These are phyloP conservation scores for Huso huso DNA, from an alignment of 2,797 vertebrate genomes.

Conservation along the genomic window DNA sequence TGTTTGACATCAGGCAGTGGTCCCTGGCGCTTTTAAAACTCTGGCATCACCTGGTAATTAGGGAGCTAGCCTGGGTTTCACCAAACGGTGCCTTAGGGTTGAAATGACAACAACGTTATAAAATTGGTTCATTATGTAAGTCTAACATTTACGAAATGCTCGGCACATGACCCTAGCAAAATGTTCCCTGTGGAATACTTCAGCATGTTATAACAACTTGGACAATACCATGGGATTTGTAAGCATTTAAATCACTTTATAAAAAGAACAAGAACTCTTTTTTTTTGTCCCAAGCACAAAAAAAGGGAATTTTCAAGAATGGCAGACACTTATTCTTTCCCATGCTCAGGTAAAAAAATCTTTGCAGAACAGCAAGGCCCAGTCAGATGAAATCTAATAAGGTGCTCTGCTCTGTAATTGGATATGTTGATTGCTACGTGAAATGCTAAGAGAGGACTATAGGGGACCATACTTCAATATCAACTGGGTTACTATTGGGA, in stretches of 20 bases:
- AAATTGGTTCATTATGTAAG: conserved; percentile 26
- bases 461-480: too few species aligned
- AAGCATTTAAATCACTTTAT: conserved; percentile 4
- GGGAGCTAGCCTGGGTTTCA: conserved; percentile 38
- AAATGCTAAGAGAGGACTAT: too few species aligned
- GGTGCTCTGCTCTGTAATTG: too few species aligned
- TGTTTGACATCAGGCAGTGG: conserved; percentile 49
- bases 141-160: conserved; percentile 33
- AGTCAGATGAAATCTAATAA: too few species aligned
- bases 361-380: too few species aligned
- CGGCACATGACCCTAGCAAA: conserved; percentile 27
- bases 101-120: conserved; percentile 12
- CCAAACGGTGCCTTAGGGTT: conserved; percentile 19
- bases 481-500: too few species aligned
- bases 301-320: too few species aligned
- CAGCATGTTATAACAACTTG: conserved; percentile 32
- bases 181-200: conserved; percentile 18
- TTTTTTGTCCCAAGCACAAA: too few species aligned
- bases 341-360: too few species aligned
- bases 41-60: conserved; percentile 31
- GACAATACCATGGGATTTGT: conserved; percentile 17
- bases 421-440: too few species aligned
- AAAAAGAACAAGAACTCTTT: neutral
- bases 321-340: too few species aligned
- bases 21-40: conserved; percentile 22